Evolutionary conservation across 2,888 invertebrate genomes (phyloP).

Genomic region (Aspidiotus rigidus): DNA sequence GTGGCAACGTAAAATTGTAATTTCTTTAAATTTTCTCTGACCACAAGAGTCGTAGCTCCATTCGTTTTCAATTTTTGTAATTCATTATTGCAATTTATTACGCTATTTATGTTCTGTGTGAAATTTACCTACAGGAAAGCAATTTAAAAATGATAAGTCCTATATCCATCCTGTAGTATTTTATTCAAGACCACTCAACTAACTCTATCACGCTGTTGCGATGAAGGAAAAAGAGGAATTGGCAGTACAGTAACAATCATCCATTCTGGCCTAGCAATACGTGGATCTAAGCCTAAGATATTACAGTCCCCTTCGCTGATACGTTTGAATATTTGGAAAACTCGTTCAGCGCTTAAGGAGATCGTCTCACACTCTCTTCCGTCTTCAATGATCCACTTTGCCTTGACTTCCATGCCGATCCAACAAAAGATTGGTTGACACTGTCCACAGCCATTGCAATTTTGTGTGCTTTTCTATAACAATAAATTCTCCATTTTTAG

Average conservation of each 20-base stretch:
- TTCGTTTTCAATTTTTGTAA: constrained; percentile 87
- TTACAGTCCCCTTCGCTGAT: constrained; percentile 83
- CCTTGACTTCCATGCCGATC: constrained; percentile 82
- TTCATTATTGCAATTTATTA: constrained; percentile 96
- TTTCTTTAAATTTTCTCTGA: constrained; percentile 94
- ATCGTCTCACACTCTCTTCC: constrained; percentile 98
- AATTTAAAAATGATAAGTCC: background rate
- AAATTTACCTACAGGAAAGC: constrained; percentile 74
- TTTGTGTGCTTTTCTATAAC: constrained; percentile 50
- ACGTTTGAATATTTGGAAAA: constrained; percentile 71
- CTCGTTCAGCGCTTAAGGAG: constrained; percentile 83
- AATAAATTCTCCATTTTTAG: background rate
- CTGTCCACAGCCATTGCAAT: constrained; percentile 94
- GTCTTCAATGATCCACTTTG: constrained; percentile 98
- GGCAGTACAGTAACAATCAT: constrained; percentile 97
- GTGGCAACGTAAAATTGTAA: constrained; percentile 98
- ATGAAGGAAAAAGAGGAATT: constrained; percentile 63
- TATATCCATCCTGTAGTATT: background rate
- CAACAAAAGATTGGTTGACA: constrained; percentile 90
- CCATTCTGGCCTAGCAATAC: constrained; percentile 97
- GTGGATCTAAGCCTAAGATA: constrained; percentile 90
- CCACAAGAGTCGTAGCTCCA: constrained; percentile 95
- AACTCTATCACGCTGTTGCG: too few species aligned
- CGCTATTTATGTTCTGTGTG: constrained; percentile 96
- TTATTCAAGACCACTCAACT: too few species aligned